These are phyloP conservation scores for Anguilla anguilla DNA, from an alignment of 2,797 vertebrate genomes.

Conservation along the genomic window DNA sequence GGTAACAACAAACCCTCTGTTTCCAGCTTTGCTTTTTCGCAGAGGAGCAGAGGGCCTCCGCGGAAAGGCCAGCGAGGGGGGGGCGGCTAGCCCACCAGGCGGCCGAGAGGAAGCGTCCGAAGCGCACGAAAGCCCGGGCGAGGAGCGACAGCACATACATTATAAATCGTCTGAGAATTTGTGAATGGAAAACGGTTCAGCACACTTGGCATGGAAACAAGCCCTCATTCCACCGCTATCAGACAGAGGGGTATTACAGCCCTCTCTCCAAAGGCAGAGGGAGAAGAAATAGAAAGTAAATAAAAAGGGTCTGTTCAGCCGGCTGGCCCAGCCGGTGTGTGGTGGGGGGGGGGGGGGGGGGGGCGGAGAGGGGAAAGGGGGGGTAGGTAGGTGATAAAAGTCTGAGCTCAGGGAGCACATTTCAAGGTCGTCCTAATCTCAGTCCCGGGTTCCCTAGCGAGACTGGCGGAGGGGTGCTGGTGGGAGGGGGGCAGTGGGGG, in stretches of 20 bases:
- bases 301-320: conserved; percentile 19
- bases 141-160: conserved; percentile 52
- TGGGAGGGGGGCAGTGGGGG: neutral
- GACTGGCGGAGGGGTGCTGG: neutral
- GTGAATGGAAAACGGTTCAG: conserved; percentile 73
- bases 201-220: conserved; percentile 52
- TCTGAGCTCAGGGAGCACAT: conserved; percentile 30
- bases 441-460: conserved; percentile 35
- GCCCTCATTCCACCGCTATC: conserved; percentile 43
- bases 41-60: neutral
- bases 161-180: conserved; percentile 72
- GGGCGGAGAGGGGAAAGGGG: conserved; percentile 9
- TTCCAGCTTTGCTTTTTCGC: neutral
- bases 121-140: neutral
- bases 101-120: neutral
- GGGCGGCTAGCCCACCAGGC: neutral
- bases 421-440: conserved; percentile 51
- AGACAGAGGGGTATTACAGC: conserved; percentile 21
- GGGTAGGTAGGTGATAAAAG: conserved; percentile 34
- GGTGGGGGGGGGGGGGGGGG: neutral
- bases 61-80: neutral
- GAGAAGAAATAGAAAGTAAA: conserved; percentile 21
- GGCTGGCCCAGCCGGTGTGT: neutral
- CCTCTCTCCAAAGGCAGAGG: conserved; percentile 25
- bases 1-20: neutral